Evolutionary conservation across 2,888 invertebrate species (phyloP), one percentile per base, ranked within the genome.

Genomic region (Pocota personata): DNA sequence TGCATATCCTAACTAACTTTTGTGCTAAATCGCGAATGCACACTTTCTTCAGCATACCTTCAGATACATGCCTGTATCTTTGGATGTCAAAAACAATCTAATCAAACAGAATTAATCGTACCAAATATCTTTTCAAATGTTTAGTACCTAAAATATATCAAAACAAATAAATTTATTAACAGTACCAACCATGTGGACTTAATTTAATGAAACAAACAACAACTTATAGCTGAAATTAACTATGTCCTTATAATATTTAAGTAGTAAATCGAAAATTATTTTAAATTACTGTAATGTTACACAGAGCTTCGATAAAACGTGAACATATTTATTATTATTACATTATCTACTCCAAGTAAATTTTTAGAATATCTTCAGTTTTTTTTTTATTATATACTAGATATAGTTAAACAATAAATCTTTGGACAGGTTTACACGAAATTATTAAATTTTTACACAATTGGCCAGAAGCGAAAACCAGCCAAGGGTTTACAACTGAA

Each of bases 251-350:
- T 4, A 3, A n/a, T 35, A 19, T 52, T n/a, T n/a, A n/a, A n/a
- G 55, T 83, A 78, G 83, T 43, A 35, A 72, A 19, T n/a, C n/a
- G n/a, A n/a, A n/a, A 24, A 57, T n/a, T 69, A 35, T 75, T 27
- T 46, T 58, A n/a, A n/a, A n/a, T 37, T 89, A 90, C 91, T 91
- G 90, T 89, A 90, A 90, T 90, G 90, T 90, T 89, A 89, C 88
- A 89, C 89, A 90, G 90, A 90, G 91, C 90, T 91, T 91, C 91
- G 90, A 90, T 91, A 88, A 89, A 77, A 90, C 87, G 87, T 88
- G 88, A 88, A 88, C 69, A 76, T 43, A 77, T 58, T 58, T 64
- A n/a, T n/a, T n/a, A n/a, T n/a, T n/a, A n/a, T n/a, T n/a, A 35
- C 16, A 30, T 52, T 35, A 67, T 52, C 14, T 71, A 27, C 37